phyloP scores from a whole-genome alignment of 2,113 vertebrate species.

The Pandion haliaetus region DNA sequence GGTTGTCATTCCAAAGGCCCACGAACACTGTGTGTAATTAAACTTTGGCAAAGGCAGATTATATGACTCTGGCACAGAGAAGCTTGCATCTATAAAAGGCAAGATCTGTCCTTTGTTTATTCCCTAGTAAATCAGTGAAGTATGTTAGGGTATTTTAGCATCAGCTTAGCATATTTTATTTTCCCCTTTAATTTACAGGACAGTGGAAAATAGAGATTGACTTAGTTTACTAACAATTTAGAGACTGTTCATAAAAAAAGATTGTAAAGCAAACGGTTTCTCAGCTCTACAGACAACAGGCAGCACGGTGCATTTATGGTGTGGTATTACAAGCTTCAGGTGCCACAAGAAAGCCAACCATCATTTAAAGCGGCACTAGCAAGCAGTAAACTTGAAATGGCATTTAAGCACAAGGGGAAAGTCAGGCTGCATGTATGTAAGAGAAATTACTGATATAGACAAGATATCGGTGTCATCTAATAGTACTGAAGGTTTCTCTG shows the following conservation, averaged over 20 bases:
- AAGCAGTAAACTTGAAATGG: not conserved
- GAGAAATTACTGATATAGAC: not conserved
- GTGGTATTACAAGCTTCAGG: not conserved
- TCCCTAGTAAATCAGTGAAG: constrained; percentile 63
- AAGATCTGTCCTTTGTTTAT: constrained; percentile 73
- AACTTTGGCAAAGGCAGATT: constrained; percentile 28
- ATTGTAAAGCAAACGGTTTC: not conserved
- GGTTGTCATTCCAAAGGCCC: not conserved
- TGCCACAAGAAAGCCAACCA: not conserved
- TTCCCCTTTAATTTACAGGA: not conserved
- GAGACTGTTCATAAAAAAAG: not conserved
- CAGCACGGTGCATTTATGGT: not conserved
- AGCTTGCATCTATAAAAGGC: constrained; percentile 74
- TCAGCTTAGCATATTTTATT: constrained; percentile 59
- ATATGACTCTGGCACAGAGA: constrained; percentile 35
- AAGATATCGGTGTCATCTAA: not conserved
- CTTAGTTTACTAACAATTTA: not conserved
- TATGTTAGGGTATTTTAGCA: constrained; percentile 68
- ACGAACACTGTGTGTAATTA: constrained; percentile 21
- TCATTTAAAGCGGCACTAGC: not conserved
- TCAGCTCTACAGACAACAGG: not conserved
- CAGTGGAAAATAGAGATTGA: constrained; percentile 8
- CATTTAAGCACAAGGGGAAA: not conserved
- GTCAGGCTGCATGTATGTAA: not conserved
- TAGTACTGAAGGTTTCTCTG: not conserved